Percentiles rank a stretch among this genome's conserved stretches.
Evolutionary conservation across 2,888 invertebrate species (phyloP).

Genomic region (Pheosia gnoma): DNA sequence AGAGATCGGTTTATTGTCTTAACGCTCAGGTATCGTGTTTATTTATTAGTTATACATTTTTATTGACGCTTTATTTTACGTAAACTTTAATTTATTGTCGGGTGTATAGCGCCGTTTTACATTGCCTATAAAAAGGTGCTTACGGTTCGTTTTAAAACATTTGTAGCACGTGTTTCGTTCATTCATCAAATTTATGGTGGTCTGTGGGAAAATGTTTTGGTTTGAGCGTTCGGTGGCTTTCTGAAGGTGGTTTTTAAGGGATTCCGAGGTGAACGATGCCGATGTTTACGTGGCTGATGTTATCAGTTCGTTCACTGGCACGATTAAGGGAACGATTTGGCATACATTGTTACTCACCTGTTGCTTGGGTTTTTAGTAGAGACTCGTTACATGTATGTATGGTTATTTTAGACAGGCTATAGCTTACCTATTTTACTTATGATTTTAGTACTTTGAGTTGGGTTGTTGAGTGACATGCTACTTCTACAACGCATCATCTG

Average conservation of each 20-base stretch:
- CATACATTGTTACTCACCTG: constrained; percentile 3
- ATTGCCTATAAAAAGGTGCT: constrained; percentile 83
- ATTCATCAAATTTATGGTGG: constrained; percentile 83
- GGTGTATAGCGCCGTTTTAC: constrained; percentile 80
- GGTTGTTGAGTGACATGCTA: constrained; percentile 11
- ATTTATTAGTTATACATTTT: constrained; percentile 85
- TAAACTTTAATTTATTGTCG: constrained; percentile 83
- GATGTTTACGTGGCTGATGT: constrained; percentile 44
- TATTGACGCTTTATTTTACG: constrained; percentile 83
- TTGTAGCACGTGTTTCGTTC: constrained; percentile 83
- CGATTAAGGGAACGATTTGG: constrained; percentile 15
- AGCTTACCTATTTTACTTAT: too few relatives aligned
- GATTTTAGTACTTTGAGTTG: too few relatives aligned
- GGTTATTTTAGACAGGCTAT: too few relatives aligned
- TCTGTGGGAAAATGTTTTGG: constrained; percentile 80
- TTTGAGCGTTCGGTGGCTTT: constrained; percentile 58
- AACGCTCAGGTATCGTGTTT: constrained; percentile 82
- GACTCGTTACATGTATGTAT: too few relatives aligned
- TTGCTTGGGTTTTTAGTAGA: too few relatives aligned
- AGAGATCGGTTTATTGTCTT: constrained; percentile 81
- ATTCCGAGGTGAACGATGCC: constrained; percentile 34
- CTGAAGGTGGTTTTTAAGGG: constrained; percentile 43
- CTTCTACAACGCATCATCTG: neutral
- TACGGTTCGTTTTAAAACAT: constrained; percentile 81
- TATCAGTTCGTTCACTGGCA: constrained; percentile 35